A percentile compares a stretch with the other conserved stretches of the same genome.
Evolutionary conservation across 2,888 invertebrate genomes (phyloP).

Genomic region (Morpho helenor): DNA sequence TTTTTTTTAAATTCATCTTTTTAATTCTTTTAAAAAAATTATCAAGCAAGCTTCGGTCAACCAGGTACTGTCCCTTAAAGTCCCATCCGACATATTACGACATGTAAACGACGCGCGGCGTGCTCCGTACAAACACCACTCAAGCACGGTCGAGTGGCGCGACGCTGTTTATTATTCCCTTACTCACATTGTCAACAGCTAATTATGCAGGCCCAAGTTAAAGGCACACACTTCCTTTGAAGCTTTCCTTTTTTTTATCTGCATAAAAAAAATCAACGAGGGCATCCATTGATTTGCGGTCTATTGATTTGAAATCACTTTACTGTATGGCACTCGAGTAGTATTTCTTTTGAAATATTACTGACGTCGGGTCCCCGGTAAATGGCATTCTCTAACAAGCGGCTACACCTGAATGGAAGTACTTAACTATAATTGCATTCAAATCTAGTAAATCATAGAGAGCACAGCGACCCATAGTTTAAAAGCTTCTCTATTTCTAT

Average conservation of each 20-base stretch:
- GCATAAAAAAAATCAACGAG: conserved; percentile 21
- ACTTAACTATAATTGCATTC: conserved; percentile 23
- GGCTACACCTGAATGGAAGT: conserved; percentile 26
- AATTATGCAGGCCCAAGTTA: conserved; percentile 30
- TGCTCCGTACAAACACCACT: conserved; percentile 20
- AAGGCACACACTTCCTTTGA: conserved; percentile 31
- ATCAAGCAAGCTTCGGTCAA: too few relatives aligned
- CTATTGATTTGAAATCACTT: conserved; percentile 28
- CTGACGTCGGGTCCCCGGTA: conserved; percentile 21
- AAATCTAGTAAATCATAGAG: conserved; percentile 28
- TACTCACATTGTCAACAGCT: conserved; percentile 32
- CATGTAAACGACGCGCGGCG: background rate
- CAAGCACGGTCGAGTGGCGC: conserved; percentile 25
- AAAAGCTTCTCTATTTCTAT: conserved; percentile 18
- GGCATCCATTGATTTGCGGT: conserved; percentile 24
- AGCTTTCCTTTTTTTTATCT: conserved; percentile 21
- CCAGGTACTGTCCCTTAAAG: background rate
- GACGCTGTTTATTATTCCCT: conserved; percentile 34
- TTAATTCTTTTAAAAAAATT: too few relatives aligned
- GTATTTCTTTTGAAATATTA: conserved; percentile 25
- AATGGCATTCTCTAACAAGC: conserved; percentile 23
- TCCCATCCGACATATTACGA: background rate
- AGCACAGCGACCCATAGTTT: conserved; percentile 13
- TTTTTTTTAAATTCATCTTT: too few relatives aligned
- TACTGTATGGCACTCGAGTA: conserved; percentile 22